Evolutionary conservation across 2,113 vertebrate species (phyloP), one percentile per base, ranked within the genome.

Genomic region (Hippopotamus amphibius): DNA sequence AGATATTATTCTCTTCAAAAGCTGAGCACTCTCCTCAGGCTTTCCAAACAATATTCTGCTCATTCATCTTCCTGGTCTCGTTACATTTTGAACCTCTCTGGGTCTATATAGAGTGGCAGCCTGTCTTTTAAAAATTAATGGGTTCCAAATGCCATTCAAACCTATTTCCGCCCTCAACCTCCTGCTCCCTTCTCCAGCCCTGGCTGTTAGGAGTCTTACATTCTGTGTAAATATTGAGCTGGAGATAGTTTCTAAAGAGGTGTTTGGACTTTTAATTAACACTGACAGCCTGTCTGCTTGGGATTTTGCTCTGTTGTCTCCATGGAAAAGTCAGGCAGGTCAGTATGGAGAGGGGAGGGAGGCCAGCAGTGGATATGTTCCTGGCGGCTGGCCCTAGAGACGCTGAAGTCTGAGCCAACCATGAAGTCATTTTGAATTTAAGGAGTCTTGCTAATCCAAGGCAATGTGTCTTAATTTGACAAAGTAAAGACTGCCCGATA

Each of bases 381-480:
- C 98, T 99, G 99, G 99, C 99, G 80, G 59, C 95, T 84, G 98
- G 99, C 99, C 99, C 99, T 87, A 5, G 98, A 98, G 98, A 98
- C 98, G 93, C 95, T 95, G 98, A 97, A 95, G 98, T 96, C 96
- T 72, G 98, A 98, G 98, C 99, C 98, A 99, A 99, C 97, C 98
- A 99, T 99, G 99, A 99, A 99, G 99, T 99, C 99, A 99, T 99
- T 98, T 95, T 97, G 98, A 98, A 99, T 98, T 99, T 98, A 97
- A 98, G 98, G 98, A 98, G 99, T 98, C 98, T 98, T 96, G 97
- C 98, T 99, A 98, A 99, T 99, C 98, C 98, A 97, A 98, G 97
- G 98, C 98, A 97, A 97, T 98, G 98, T 96, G 98, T 98, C 99
- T 99, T 99, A 98, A 99, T 99, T 99, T 99, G 98, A 99, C 98